Evolutionary conservation across 1,140 invertebrate genomes (phyloP).

Genomic region (Dendrolimus kikuchii): DNA sequence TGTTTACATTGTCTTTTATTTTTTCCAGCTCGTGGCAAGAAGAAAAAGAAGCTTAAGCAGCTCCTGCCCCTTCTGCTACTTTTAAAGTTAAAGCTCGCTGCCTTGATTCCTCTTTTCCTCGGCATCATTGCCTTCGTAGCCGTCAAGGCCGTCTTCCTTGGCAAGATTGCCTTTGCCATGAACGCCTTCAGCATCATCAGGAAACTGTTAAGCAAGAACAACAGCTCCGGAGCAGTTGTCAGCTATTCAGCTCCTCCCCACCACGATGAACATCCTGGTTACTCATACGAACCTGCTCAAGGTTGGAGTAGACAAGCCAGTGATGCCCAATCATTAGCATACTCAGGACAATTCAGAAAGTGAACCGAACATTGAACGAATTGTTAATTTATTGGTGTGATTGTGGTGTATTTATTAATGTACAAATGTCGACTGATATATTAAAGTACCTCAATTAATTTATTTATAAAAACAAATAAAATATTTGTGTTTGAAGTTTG

Average conservation of each 20-base stretch:
- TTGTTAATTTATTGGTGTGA: constrained; percentile 34
- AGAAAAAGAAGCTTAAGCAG: constrained; percentile 83
- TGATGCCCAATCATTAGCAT: constrained; percentile 76
- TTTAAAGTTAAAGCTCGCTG: constrained; percentile 84
- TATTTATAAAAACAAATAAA: constrained; percentile 28
- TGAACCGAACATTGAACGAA: constrained; percentile 15
- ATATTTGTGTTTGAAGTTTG: constrained; percentile 15
- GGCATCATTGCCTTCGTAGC: constrained; percentile 84
- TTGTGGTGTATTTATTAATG: constrained; percentile 39
- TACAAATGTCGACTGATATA: constrained; percentile 25
- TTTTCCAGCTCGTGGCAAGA: constrained; percentile 76
- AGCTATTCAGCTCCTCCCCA: constrained; percentile 35
- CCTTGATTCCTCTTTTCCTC: constrained; percentile 82
- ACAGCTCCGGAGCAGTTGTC: constrained; percentile 22
- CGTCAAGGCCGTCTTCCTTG: constrained; percentile 86
- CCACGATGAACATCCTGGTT: constrained; percentile 54
- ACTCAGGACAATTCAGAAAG: constrained; percentile 71
- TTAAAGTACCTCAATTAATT: constrained; percentile 54
- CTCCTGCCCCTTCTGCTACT: constrained; percentile 82
- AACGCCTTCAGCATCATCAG: constrained; percentile 82
- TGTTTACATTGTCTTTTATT: constrained; percentile 1
- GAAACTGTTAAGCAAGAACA: constrained; percentile 72
- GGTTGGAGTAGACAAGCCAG: constrained; percentile 73
- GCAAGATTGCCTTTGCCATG: constrained; percentile 85
- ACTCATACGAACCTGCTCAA: constrained; percentile 56